Base-by-base conservation (phyloP, 2,113 vertebrate genomes). In the Sylvietta virens region DNA sequence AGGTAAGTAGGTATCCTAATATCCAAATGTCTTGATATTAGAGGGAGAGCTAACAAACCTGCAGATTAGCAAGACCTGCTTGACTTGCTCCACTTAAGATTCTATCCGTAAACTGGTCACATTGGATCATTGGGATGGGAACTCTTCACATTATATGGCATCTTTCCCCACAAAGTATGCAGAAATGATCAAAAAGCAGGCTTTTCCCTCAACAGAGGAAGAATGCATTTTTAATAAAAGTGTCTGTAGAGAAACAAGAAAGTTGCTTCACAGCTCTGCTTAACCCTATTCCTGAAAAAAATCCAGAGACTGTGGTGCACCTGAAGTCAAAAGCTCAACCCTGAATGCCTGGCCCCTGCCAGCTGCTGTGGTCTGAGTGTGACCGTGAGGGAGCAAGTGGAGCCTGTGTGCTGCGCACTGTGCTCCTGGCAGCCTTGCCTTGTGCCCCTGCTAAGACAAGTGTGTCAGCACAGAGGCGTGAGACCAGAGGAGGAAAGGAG, bases 331-430 rank as follows among this genome's bases (percentile, higher is more conserved):
- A 67, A 67, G n/a, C 17, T 35, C 67, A 64, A 48, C 44, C 14
- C 16, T 16, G 35, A 20, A 39, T 9, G 9, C 17, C 11, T 0
- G 0, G 4, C 5, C 11, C 11, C 12, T 6, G 26, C 0, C 12
- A 61, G 33, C 58, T 22, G 72, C 60, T 62, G 35, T 0, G 0
- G 30, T 42, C 5, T 0, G 2, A 45, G 11, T n/a, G 58, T 13
- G 47, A 40, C 6, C 0, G 0, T 2, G 15, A 58, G 12, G 28
- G 65, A 84, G 0, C 0, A 5, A 42, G 57, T 28, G 18, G 40
- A 60, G 24, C 3, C 42, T 44, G 20, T 0, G 1, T 31, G 21
- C 33, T 30, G 18, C 16, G 51, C 27, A 11, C 11, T 12, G 22
- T 24, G 58, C n/a, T 62, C 40, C 64, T 18, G 53, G 42, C 54